Evolutionary conservation across 2,888 invertebrate genomes (phyloP).

Genomic region (Pseudococcus longispinus): DNA sequence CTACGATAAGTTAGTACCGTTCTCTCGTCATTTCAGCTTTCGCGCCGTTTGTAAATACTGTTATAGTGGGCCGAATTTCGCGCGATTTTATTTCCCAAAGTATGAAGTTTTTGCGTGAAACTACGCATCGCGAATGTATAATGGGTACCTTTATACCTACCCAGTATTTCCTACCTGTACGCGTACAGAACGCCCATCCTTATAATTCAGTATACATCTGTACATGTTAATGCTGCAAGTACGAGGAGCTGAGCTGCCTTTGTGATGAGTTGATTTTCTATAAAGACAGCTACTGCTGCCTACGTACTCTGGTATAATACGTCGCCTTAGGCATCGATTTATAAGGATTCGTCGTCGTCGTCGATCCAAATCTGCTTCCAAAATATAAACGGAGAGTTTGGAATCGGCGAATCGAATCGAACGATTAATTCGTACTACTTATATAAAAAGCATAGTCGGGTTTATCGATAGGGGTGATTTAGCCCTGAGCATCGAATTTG

Average conservation of each 20-base stretch:
- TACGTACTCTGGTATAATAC: no score
- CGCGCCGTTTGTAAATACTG: background rate
- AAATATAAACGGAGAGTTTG: background rate
- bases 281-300: background rate
- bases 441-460: no score
- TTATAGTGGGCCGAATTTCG: background rate
- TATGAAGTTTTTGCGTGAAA: slow-evolving; percentile 32
- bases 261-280: background rate
- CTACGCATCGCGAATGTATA: slow-evolving; percentile 32
- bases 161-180: no score
- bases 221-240: background rate
- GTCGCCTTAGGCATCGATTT: no score
- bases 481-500: no score
- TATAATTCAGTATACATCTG: background rate
- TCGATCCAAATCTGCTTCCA: no score
- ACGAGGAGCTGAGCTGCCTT: background rate
- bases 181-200: background rate
- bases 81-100: slow-evolving; percentile 15
- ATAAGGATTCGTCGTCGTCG: no score
- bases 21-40: slow-evolving; percentile 15
- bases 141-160: background rate
- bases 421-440: no score
- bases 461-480: no score
- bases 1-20: slow-evolving; percentile 24
- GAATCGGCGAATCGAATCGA: background rate